These are phyloP conservation scores for Synchiropus splendidus DNA, from an alignment of 2,113 vertebrate genomes.

Conservation along the genomic window DNA sequence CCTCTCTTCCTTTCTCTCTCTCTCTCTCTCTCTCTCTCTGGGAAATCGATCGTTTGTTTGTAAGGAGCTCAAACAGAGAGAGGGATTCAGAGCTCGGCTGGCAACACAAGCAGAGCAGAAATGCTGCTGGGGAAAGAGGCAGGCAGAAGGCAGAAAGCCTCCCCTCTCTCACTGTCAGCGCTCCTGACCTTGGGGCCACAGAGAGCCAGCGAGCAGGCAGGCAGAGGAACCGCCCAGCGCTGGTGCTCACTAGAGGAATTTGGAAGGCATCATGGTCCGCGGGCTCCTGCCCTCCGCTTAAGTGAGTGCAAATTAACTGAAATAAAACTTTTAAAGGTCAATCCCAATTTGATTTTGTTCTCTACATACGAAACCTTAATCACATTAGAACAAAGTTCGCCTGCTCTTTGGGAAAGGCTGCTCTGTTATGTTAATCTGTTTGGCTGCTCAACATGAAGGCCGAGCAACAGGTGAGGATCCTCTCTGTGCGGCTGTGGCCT, in stretches of 20 bases:
- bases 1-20: slow-evolving; percentile 34
- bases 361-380: slow-evolving; percentile 50
- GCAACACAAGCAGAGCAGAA: slow-evolving; percentile 52
- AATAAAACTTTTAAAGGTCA: slow-evolving; percentile 60
- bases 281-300: slow-evolving; percentile 40
- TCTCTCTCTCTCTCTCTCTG: slow-evolving; percentile 39
- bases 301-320: slow-evolving; percentile 60
- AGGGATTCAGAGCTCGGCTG: slow-evolving; percentile 55
- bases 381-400: slow-evolving; percentile 39
- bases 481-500: slow-evolving; percentile 31
- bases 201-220: slow-evolving; percentile 39
- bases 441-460: slow-evolving; percentile 41
- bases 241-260: slow-evolving; percentile 37
- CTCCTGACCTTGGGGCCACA: slow-evolving; percentile 55
- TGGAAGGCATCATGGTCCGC: slow-evolving; percentile 39
- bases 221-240: slow-evolving; percentile 34
- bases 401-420: slow-evolving; percentile 24
- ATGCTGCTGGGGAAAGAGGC: slow-evolving; percentile 62
- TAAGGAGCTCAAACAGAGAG: slow-evolving; percentile 63
- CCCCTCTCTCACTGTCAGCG: slow-evolving; percentile 37
- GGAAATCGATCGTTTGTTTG: slow-evolving; percentile 69
- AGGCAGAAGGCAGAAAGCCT: slow-evolving; percentile 55
- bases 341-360: slow-evolving; percentile 49
- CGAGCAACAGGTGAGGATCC: slow-evolving; percentile 51
- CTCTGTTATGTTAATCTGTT: slow-evolving; percentile 35